Evolutionary conservation across 2,888 invertebrate genomes (phyloP), one percentile per base, ranked within the genome.

Genomic region (Eurytoma californica): DNA sequence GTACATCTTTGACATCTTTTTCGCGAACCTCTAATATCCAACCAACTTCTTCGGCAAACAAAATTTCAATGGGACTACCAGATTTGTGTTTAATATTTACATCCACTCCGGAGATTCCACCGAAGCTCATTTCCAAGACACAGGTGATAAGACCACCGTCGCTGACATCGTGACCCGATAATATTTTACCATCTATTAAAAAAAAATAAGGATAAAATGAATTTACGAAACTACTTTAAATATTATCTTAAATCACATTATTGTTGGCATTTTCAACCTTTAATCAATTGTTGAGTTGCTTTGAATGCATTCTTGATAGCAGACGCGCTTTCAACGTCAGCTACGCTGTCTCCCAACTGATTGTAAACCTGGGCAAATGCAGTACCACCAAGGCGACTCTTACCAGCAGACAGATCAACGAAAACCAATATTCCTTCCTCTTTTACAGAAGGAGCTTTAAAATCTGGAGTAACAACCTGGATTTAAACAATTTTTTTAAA

Each of bases 41-140:
- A 30, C 97, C 97, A 30, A 95, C 92, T 91, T 97, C 97, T 89
- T 97, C 97, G 69, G 94, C 93, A 88, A 97, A 97, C 28, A 97
- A 90, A 24, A 95, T 92, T 79, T 94, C 93, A 9, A 96, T 89
- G 0, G 93, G 91, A 0, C 92, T 91, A 1, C 93, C 92, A 55
- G 88, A 88, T 80, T 92, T 91, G 79, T 93, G 92, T 0, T 90
- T 89, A 20, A 96, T 87, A 82, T 95, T 92, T 0, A 96, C 88
- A 18, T 93, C 91, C 18, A 97, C 86, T 0, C 98, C 98, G 84
- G 95, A 94, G 78, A 98, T 91, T 55, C 98, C 98, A 77, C 94
- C 97, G 88, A 99, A 97, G n/a, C 96, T 95, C 98, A 99, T 98
- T 91, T 99, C 99, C 79, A 99, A 88, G 0, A 97, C 90, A 84